These are phyloP conservation scores for Echinometra lucunter DNA, from an alignment of 53 echinoderm and acorn worm genomes.

Conservation along the genomic window DNA sequence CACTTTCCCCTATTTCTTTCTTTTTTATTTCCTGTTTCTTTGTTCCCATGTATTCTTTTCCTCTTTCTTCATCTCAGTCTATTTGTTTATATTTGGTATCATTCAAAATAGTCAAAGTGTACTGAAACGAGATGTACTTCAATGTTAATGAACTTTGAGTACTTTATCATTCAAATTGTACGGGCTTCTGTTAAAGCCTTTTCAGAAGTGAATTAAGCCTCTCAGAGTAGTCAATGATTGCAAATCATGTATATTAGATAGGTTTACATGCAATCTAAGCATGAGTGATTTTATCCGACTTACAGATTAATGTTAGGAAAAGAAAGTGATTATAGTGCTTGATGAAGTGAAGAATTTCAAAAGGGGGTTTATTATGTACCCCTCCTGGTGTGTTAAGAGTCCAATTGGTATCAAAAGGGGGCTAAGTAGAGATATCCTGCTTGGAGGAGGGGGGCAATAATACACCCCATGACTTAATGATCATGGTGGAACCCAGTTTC, in stretches of 20 bases:
- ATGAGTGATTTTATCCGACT: not conserved
- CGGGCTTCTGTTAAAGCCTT: not conserved
- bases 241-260: not conserved
- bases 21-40: not conserved
- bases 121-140: not conserved
- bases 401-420: conserved; percentile 28
- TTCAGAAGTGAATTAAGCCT: not conserved
- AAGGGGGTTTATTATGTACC: conserved; percentile 39
- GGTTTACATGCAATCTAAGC: not conserved
- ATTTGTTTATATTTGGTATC: not conserved
- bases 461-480: conserved; percentile 22
- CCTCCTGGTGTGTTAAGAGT: conserved; percentile 9
- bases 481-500: not conserved
- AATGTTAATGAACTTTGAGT: not conserved
- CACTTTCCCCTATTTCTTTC: not conserved
- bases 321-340: conserved; percentile 17
- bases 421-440: conserved; percentile 23
- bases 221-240: not conserved
- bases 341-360: not conserved
- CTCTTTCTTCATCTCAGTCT: not conserved
- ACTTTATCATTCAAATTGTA: not conserved
- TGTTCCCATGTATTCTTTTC: not conserved
- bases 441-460: not conserved
- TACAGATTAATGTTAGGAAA: not conserved
- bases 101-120: not conserved